Percentiles rank a stretch among this genome's conserved stretches.
Evolutionary conservation across 2,797 vertebrate species (phyloP).

Genomic region (Syndactyla subalaris): DNA sequence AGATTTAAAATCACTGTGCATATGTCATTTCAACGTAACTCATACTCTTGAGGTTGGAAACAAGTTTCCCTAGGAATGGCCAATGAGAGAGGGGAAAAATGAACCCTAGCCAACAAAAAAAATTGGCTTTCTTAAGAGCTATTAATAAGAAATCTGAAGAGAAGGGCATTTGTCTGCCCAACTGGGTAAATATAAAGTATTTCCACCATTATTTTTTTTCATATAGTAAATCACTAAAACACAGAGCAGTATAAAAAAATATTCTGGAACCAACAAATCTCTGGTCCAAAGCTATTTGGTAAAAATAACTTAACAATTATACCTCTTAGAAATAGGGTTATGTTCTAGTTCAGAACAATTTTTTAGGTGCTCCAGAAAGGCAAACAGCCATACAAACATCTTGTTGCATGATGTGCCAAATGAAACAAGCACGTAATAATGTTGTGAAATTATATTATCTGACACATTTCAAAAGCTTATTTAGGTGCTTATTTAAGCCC

Average conservation of each 20-base stretch:
- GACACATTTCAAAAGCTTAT: constrained; percentile 68
- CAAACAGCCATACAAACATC: constrained; percentile 37
- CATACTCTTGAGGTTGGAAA: constrained; percentile 5
- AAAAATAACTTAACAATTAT: constrained; percentile 40
- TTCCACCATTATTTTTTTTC: constrained; percentile 25
- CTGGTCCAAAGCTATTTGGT: constrained; percentile 18
- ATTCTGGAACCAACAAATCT: not conserved
- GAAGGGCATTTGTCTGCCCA: constrained; percentile 27
- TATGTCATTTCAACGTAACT: constrained; percentile 3
- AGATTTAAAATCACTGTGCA: constrained; percentile 19
- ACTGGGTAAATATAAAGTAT: constrained; percentile 13
- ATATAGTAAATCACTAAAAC: not conserved
- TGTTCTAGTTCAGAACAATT: constrained; percentile 1
- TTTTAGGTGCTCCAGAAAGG: constrained; percentile 47
- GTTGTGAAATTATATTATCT: constrained; percentile 62
- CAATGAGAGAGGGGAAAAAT: constrained; percentile 12
- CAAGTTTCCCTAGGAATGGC: not conserved
- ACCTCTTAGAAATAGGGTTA: constrained; percentile 11
- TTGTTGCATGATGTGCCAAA: constrained; percentile 54
- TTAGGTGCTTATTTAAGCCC: constrained; percentile 73
- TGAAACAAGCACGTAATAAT: constrained; percentile 60
- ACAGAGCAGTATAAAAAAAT: constrained; percentile 16
- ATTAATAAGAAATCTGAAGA: constrained; percentile 20
- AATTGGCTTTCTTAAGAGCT: not conserved
- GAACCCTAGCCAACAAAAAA: not conserved